Evolutionary conservation across 2,113 vertebrate genomes (phyloP).

Genomic region (Albula glossodonta): DNA sequence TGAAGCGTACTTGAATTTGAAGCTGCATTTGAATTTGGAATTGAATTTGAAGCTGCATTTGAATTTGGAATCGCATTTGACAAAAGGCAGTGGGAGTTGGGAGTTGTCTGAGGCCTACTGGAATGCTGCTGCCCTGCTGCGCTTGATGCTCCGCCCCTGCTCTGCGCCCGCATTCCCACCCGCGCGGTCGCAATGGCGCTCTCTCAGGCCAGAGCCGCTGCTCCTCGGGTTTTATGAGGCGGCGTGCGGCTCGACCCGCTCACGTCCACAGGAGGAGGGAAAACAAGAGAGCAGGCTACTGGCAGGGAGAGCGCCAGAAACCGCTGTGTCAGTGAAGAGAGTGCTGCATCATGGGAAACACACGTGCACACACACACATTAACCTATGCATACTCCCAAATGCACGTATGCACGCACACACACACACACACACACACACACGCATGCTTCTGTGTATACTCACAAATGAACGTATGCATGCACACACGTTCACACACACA

Average conservation of each 20-base stretch:
- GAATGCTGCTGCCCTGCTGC: no score
- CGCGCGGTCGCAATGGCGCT: neutral
- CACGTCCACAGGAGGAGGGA: no score
- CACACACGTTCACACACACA: neutral
- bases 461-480: neutral
- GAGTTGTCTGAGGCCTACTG: no score
- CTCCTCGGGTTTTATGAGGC: neutral
- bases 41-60: no score
- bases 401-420: constrained; percentile 12
- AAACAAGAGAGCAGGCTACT: no score
- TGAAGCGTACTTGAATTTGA: no score
- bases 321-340: no score
- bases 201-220: neutral
- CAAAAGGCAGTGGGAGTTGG: neutral
- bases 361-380: neutral
- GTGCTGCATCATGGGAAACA: no score
- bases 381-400: constrained; percentile 14
- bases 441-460: neutral
- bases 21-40: no score
- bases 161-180: neutral
- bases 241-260: neutral
- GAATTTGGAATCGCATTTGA: no score
- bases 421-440: neutral
- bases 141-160: no score
- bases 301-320: no score